Base-by-base conservation (phyloP, 2,797 vertebrate species). In the Gambelia wislizenii region DNA sequence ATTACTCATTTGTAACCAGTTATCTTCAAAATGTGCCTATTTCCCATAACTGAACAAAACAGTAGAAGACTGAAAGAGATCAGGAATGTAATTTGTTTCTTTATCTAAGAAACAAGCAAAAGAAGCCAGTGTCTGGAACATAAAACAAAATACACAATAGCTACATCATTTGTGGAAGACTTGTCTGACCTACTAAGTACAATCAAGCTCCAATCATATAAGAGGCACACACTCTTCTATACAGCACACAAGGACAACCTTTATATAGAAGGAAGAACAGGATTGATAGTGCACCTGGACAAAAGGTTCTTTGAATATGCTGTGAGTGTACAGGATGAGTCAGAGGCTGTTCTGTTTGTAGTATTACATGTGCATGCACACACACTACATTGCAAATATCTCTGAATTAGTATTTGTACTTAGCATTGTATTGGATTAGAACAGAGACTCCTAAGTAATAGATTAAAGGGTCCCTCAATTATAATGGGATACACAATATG, bases 101-200 rank as follows among this genome's bases (percentile, higher is more conserved):
- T 75, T 30, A 81, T 61, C 36, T 27, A 42, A 83, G 70, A 87
- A 78, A 91, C 90, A 93, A 93, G 89, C 90, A 90, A 94, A 92
- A 89, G 44, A 72, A 54, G 9, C 20, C 70, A 75, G 52, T 18
- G 39, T 33, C 56, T 25, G 20, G 10, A 67, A 78, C 12, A 64
- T 20, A 56, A 75, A 75, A 20, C 39, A 39, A 1, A 33, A 36
- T n/a, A 18, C 39, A 61, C 27, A 2, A 3, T 47, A 70, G 18
- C 67, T 39, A 49, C 49, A 64, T 14, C 20, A 49, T 25, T 30
- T 30, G 13, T 33, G 64, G 64, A 18, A 54, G 25, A 20, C 22
- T 42, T 85, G 14, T n/a, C 44, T 30, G 39, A 36, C 56, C 13
- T 27, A 67, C 59, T 49, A 22, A 85, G 10, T n/a, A 64, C 10